These are phyloP conservation scores for Patagioenas fasciata DNA, from an alignment of 2,113 vertebrate species.

Conservation along the genomic window DNA sequence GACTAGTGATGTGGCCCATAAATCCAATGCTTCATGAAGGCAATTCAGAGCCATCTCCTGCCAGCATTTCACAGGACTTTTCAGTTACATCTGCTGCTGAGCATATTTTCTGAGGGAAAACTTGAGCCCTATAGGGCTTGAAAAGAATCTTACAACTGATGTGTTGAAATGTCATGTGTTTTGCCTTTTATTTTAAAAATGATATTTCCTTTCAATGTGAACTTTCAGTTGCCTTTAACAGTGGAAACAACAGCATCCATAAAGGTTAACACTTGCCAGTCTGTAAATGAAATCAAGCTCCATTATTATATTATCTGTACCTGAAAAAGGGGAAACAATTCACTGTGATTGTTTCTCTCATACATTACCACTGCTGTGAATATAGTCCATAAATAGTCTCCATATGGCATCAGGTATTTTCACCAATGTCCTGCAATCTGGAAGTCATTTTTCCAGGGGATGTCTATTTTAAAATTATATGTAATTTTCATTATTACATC, in stretches of 20 bases:
- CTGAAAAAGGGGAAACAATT: constrained; percentile 13
- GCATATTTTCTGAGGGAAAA: background rate
- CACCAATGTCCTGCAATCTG: background rate
- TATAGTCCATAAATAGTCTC: constrained; percentile 41
- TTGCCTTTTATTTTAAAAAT: background rate
- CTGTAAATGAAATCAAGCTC: background rate
- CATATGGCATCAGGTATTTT: constrained; percentile 41
- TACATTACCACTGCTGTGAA: background rate
- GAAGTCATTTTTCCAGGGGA: constrained; percentile 42
- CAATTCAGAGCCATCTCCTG: background rate
- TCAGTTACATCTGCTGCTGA: rapidly evolving
- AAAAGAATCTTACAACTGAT: background rate
- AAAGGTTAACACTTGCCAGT: background rate
- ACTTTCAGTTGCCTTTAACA: background rate
- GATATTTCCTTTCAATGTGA: background rate
- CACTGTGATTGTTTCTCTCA: constrained; percentile 14
- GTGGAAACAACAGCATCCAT: background rate
- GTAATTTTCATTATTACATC: background rate
- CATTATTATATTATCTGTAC: background rate
- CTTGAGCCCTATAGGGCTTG: background rate
- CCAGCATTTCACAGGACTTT: background rate
- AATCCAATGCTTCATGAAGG: background rate
- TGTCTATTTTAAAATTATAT: constrained; percentile 22
- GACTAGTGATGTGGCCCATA: background rate
- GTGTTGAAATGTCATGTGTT: background rate